Evolutionary conservation across 2,113 vertebrate species (phyloP).

Genomic region (Corvus moneduloides): DNA sequence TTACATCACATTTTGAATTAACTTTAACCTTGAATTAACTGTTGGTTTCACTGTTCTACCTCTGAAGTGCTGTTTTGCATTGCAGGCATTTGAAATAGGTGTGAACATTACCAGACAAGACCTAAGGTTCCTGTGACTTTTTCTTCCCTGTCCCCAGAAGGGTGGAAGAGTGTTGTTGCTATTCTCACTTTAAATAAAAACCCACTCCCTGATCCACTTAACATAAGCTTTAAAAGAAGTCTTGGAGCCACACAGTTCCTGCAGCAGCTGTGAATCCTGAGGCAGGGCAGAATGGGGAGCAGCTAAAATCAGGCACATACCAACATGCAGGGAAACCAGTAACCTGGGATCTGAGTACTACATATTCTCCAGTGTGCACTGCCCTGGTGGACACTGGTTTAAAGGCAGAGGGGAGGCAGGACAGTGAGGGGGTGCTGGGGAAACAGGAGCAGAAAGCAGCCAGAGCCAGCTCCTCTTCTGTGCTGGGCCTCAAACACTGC

Average conservation of each 20-base stretch:
- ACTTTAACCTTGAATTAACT: not conserved
- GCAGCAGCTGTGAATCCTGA: not conserved
- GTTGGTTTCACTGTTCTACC: not conserved
- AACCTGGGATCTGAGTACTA: not conserved
- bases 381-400: not conserved
- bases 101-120: not conserved
- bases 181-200: not conserved
- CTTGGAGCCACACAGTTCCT: not conserved
- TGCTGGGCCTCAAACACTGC: accelerated
- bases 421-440: not conserved
- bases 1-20: not conserved
- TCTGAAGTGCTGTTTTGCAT: not conserved
- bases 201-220: not conserved
- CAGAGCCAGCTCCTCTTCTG: not conserved
- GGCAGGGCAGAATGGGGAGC: not conserved
- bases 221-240: not conserved
- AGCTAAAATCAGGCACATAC: not conserved
- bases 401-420: not conserved
- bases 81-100: not conserved
- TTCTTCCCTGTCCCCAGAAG: not conserved
- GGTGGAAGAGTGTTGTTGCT: not conserved
- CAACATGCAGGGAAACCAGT: not conserved
- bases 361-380: not conserved
- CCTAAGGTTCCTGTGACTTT: not conserved
- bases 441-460: not conserved